A percentile compares a stretch with the other conserved stretches of the same genome.
Evolutionary conservation across 2,888 invertebrate species (phyloP).

Genomic region (Endomychus coccineus): DNA sequence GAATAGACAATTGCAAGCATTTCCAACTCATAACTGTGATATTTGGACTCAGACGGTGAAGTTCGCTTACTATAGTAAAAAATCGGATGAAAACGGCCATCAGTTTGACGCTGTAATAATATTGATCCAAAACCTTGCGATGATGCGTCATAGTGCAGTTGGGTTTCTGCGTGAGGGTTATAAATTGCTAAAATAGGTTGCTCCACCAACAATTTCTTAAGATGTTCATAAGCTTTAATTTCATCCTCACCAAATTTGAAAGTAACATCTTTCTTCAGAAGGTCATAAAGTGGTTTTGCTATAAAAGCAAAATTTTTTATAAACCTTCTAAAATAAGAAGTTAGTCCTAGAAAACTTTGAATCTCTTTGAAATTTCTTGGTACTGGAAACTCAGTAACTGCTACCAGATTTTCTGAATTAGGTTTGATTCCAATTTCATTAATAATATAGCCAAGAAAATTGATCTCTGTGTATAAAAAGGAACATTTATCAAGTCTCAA

Average conservation of each 20-base stretch:
- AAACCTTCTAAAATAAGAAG: conserved; percentile 26
- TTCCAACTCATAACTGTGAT: conserved; percentile 33
- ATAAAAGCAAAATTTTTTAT: conserved; percentile 22
- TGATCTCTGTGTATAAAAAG: conserved; percentile 22
- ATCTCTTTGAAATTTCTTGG: conserved; percentile 17
- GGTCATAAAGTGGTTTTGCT: conserved; percentile 22
- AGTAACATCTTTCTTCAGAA: conserved; percentile 11
- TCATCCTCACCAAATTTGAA: conserved; percentile 11
- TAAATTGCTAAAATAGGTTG: conserved; percentile 27
- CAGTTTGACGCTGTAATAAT: conserved; percentile 28
- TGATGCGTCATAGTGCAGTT: conserved; percentile 33
- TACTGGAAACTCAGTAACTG: conserved; percentile 19
- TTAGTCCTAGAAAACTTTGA: conserved; percentile 25
- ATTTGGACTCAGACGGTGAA: conserved; percentile 25
- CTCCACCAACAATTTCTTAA: too few species aligned
- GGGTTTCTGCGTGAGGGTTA: conserved; percentile 25
- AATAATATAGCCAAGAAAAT: conserved; percentile 27
- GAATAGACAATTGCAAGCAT: conserved; percentile 26
- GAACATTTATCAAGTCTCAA: conserved; percentile 26
- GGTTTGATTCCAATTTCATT: conserved; percentile 17
- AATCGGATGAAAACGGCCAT: conserved; percentile 26
- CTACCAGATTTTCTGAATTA: conserved; percentile 11
- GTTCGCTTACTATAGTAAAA: conserved; percentile 32
- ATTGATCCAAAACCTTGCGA: conserved; percentile 28
- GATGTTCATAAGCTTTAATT: conserved; percentile 15